Evolutionary conservation across 2,888 invertebrate species (phyloP).

Genomic region (Ophion ellenae): DNA sequence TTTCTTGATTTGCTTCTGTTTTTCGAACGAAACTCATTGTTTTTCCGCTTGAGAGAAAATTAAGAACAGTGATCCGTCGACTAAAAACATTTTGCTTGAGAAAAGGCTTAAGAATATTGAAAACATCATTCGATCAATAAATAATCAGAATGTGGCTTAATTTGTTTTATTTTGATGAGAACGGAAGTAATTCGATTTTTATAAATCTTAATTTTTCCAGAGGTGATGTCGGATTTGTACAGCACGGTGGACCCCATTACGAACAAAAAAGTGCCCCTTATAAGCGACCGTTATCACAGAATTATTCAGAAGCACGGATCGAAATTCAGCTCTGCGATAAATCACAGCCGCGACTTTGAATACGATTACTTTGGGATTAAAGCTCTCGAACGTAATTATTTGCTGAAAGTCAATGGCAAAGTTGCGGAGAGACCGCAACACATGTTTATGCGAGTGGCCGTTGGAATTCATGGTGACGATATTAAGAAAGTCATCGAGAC

Average conservation of each 20-base stretch:
- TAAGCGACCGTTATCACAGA: constrained; percentile 92
- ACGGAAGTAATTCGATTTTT: neutral
- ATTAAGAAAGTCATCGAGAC: constrained; percentile 97
- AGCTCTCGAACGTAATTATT: constrained; percentile 97
- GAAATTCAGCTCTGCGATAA: constrained; percentile 95
- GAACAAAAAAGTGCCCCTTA: constrained; percentile 91
- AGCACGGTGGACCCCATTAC: constrained; percentile 90
- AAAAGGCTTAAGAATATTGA: too few relatives aligned
- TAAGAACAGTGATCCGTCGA: too few relatives aligned
- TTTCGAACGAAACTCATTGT: too few relatives aligned
- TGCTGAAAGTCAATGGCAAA: constrained; percentile 95
- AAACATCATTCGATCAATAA: too few relatives aligned
- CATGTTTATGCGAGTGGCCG: constrained; percentile 98
- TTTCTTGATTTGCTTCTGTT: too few relatives aligned
- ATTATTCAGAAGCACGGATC: constrained; percentile 95
- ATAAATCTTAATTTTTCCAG: constrained; percentile 85
- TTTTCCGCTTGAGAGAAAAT: too few relatives aligned
- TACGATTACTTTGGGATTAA: constrained; percentile 99
- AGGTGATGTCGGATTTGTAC: constrained; percentile 95
- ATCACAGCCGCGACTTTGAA: constrained; percentile 97
- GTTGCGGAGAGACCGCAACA: constrained; percentile 98
- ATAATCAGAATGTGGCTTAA: too few relatives aligned
- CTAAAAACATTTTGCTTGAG: too few relatives aligned
- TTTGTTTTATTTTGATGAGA: too few relatives aligned
- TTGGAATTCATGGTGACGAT: constrained; percentile 97